Percentiles rank a stretch among this genome's conserved stretches.
These are phyloP conservation scores for Dendropsophus ebraccatus DNA, from an alignment of 2,113 vertebrate genomes.

Conservation along the genomic window DNA sequence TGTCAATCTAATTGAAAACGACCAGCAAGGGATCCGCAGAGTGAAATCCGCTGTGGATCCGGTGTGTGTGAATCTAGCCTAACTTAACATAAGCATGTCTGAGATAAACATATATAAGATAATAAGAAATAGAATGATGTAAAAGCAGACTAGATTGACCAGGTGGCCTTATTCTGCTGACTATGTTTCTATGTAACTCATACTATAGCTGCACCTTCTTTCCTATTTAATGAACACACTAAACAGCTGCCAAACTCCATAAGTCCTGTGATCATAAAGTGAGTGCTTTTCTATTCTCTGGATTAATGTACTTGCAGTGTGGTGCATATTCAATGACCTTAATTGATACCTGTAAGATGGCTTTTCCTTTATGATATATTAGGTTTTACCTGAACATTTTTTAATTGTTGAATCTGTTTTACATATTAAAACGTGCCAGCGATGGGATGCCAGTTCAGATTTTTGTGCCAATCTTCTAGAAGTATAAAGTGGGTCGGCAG, in stretches of 20 bases:
- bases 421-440: not conserved
- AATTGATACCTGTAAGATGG: constrained; percentile 33
- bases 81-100: no score
- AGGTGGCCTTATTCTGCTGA: no score
- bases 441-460: not conserved
- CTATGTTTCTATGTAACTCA: no score
- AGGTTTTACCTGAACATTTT: constrained; percentile 41
- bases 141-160: no score
- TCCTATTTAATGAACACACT: constrained; percentile 11
- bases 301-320: constrained; percentile 20
- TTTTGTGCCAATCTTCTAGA: no score
- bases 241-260: constrained; percentile 12
- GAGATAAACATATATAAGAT: no score
- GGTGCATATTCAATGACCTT: constrained; percentile 8
- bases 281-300: constrained; percentile 4
- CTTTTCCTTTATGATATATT: constrained; percentile 28
- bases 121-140: no score
- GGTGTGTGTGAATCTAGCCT: no score
- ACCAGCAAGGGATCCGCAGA: no score
- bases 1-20: no score
- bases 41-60: no score
- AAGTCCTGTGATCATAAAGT: constrained; percentile 34
- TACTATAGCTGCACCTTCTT: not conserved
- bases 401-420: constrained; percentile 26
- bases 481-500: no score